Conservation (phyloP, 2,113 vertebrate species). For the Catharus bicknelli region DNA sequence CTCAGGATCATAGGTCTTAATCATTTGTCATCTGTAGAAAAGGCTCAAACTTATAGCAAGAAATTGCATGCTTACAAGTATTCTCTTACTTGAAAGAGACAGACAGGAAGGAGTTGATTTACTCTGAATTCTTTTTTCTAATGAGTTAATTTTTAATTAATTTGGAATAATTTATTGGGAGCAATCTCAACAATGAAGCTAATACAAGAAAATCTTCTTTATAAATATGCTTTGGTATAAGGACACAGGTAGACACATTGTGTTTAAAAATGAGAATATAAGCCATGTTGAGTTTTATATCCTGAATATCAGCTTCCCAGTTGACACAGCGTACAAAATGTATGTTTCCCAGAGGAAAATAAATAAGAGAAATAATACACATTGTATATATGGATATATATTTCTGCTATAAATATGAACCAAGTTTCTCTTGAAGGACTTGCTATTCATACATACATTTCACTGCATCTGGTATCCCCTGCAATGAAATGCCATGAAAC, state of each 20-base stretch:
- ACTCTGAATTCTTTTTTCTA: background rate
- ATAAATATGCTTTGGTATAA: rapidly evolving
- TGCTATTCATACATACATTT: background rate
- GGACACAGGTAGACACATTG: background rate
- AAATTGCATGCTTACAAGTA: background rate
- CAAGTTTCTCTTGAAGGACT: background rate
- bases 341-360: background rate
- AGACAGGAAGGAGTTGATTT: background rate
- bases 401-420: background rate
- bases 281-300: background rate
- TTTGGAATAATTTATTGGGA: background rate
- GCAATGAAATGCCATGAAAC: background rate
- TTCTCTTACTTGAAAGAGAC: background rate
- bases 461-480: background rate
- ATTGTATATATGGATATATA: background rate
- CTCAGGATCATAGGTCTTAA: background rate
- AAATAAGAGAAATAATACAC: background rate
- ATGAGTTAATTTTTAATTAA: background rate
- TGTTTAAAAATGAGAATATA: background rate
- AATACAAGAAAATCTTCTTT: background rate
- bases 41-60: background rate
- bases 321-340: background rate
- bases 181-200: background rate
- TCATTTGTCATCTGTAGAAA: background rate
- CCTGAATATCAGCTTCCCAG: background rate